These are phyloP conservation scores for Lepidotrigona ventralis DNA, from an alignment of 1,140 invertebrate genomes.

Conservation along the genomic window DNA sequence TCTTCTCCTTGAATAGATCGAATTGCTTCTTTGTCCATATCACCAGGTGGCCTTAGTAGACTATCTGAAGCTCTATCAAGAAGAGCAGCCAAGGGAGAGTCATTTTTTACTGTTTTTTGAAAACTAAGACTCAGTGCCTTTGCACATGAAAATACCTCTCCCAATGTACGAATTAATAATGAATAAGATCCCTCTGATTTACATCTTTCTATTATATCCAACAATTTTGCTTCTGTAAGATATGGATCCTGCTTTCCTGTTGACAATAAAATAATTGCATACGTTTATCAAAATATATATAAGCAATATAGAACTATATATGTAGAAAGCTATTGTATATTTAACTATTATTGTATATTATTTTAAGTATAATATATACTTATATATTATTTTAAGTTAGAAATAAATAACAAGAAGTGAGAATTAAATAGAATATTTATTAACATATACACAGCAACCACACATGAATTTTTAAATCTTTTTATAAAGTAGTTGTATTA, in stretches of 20 bases:
- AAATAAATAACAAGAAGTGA: constrained; percentile 37
- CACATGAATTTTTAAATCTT: constrained; percentile 37
- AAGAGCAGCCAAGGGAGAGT: constrained; percentile 78
- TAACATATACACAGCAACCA: constrained; percentile 39
- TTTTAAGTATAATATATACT: neutral
- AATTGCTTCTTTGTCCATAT: constrained; percentile 85
- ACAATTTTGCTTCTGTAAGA: constrained; percentile 85
- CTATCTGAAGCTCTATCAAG: constrained; percentile 79
- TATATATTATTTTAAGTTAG: neutral
- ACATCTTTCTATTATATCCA: constrained; percentile 85
- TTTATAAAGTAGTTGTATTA: constrained; percentile 9
- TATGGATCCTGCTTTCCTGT: constrained; percentile 79
- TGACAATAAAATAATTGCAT: constrained; percentile 37
- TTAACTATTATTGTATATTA: neutral
- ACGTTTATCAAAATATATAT: neutral
- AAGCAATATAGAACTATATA: neutral
- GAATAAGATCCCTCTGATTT: constrained; percentile 83
- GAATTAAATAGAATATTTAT: constrained; percentile 43
- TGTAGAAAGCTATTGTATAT: neutral
- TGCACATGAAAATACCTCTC: constrained; percentile 86
- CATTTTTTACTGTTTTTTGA: constrained; percentile 77
- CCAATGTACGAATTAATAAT: constrained; percentile 84
- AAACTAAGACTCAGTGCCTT: constrained; percentile 87
- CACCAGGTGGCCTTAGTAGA: constrained; percentile 73
- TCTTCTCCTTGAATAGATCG: constrained; percentile 89